Percentiles rank a stretch among this genome's conserved stretches.
These are phyloP conservation scores for Dryobates pubescens DNA, from an alignment of 2,797 vertebrate species.

Conservation along the genomic window DNA sequence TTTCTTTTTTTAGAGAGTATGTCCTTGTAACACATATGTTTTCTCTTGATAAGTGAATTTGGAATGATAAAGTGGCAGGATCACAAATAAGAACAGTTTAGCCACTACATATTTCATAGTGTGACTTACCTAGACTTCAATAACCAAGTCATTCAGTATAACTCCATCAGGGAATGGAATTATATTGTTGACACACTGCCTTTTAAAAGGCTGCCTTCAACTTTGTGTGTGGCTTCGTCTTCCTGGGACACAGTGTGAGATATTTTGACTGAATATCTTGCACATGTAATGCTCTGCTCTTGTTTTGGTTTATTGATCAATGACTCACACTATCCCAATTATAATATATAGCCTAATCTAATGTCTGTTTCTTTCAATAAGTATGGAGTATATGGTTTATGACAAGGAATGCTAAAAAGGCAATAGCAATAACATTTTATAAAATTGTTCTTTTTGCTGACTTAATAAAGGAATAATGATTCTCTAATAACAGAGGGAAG, in stretches of 20 bases:
- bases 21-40: not conserved
- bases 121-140: not conserved
- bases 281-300: conserved; percentile 3
- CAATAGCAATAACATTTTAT: not conserved
- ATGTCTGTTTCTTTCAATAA: not conserved
- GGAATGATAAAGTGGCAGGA: not conserved
- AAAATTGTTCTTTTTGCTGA: conserved; percentile 17
- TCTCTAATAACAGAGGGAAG: conserved; percentile 65
- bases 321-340: conserved; percentile 6
- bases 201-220: conserved; percentile 3
- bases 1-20: not conserved
- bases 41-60: not conserved
- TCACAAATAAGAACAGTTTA: not conserved
- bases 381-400: not conserved
- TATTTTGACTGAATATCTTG: conserved; percentile 18
- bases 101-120: not conserved
- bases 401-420: not conserved
- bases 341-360: not conserved
- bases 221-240: not conserved
- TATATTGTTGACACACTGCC: not conserved
- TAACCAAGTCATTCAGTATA: not conserved
- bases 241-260: not conserved
- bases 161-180: not conserved
- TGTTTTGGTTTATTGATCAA: conserved; percentile 29
- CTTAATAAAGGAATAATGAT: conserved; percentile 50